A percentile compares a stretch with the other conserved stretches of the same genome.
Evolutionary conservation across 2,113 vertebrate species (phyloP).

Genomic region (Otis tarda): DNA sequence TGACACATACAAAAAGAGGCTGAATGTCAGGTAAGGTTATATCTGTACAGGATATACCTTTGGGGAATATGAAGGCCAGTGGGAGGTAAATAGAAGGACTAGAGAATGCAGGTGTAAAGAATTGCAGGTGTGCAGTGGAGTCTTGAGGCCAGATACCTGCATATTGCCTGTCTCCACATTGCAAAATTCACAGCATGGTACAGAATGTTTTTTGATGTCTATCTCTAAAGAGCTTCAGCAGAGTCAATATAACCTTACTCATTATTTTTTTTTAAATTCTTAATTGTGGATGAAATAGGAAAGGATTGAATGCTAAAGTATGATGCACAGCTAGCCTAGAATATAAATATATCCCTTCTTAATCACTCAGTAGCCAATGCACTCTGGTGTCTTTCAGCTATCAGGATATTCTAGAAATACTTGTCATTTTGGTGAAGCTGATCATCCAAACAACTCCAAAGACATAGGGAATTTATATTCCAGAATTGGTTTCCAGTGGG

Average conservation of each 20-base stretch:
- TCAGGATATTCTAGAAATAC: background rate
- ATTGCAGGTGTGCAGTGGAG: background rate
- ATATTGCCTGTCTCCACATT: background rate
- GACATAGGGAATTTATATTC: background rate
- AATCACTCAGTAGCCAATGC: background rate
- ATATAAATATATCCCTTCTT: background rate
- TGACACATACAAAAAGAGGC: background rate
- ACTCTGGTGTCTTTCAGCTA: background rate
- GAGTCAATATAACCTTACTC: background rate
- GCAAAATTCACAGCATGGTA: background rate
- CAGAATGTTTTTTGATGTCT: background rate
- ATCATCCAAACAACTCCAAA: background rate
- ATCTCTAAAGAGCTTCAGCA: background rate
- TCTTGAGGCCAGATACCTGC: background rate
- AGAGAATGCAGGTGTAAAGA: background rate
- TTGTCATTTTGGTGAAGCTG: background rate
- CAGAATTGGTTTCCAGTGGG: background rate
- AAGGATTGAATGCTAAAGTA: background rate
- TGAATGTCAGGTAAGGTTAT: background rate
- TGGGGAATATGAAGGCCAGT: background rate
- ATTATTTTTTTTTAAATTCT: background rate
- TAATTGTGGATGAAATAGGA: background rate
- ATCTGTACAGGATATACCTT: background rate
- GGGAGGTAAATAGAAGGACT: background rate
- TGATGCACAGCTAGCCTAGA: background rate